phyloP scores from a whole-genome alignment of 2,888 invertebrate genomes.

The Cosmopolites sordidus region DNA sequence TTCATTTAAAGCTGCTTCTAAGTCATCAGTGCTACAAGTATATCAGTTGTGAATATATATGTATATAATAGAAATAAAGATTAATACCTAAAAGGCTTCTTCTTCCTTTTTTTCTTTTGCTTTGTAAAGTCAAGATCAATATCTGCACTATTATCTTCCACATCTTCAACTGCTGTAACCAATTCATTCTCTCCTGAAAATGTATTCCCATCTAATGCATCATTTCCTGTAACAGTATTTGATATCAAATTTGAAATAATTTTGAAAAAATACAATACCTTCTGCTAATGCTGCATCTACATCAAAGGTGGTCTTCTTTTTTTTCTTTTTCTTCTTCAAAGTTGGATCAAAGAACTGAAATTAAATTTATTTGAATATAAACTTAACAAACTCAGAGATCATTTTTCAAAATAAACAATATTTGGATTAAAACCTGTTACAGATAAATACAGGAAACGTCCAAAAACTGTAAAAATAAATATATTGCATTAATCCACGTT shows the following conservation, averaged over 20 bases:
- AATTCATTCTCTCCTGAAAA: constrained; percentile 52
- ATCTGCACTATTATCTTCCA: constrained; percentile 63
- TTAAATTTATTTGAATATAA: neutral
- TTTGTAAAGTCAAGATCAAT: constrained; percentile 82
- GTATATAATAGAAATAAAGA: too few relatives aligned
- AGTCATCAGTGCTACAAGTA: constrained; percentile 57
- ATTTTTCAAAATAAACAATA: too few relatives aligned
- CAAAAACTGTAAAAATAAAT: too few relatives aligned
- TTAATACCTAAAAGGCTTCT: constrained; percentile 69
- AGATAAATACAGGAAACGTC: too few relatives aligned
- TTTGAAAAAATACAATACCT: constrained; percentile 39
- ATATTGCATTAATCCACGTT: neutral
- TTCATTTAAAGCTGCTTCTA: constrained; percentile 74
- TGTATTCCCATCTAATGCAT: constrained; percentile 29
- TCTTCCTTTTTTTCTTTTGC: constrained; percentile 91
- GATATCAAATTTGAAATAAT: constrained; percentile 1
- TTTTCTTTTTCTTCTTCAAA: constrained; percentile 93
- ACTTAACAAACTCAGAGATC: too few relatives aligned
- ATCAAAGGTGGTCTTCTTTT: constrained; percentile 92
- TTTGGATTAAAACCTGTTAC: too few relatives aligned
- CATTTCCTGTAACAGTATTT: constrained; percentile 15
- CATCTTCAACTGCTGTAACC: constrained; percentile 46
- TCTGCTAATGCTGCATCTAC: constrained; percentile 77
- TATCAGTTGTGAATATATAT: too few relatives aligned
- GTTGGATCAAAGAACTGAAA: constrained; percentile 79